These are phyloP conservation scores for Cetoscarus ocellatus DNA, from an alignment of 2,797 vertebrate genomes.

Conservation along the genomic window DNA sequence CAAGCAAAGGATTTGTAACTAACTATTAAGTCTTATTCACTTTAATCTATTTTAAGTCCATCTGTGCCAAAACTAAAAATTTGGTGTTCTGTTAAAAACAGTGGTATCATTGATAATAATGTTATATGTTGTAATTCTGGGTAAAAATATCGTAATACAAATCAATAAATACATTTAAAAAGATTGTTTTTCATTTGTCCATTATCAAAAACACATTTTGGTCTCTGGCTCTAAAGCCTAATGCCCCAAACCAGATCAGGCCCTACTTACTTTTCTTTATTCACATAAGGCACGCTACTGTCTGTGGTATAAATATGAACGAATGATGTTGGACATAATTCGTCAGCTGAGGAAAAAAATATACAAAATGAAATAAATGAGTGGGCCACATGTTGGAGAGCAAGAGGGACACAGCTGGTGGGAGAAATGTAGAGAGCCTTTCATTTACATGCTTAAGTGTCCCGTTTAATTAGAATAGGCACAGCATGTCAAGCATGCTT, in stretches of 20 bases:
- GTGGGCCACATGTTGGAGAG: constrained; percentile 15
- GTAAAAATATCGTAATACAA: too few species aligned
- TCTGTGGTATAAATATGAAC: not conserved
- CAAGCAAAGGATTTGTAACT: too few species aligned
- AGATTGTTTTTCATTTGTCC: too few species aligned
- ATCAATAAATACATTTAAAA: too few species aligned
- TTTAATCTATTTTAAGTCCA: too few species aligned
- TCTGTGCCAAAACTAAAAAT: too few species aligned
- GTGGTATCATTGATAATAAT: too few species aligned
- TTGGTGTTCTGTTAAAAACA: too few species aligned
- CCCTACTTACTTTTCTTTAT: too few species aligned
- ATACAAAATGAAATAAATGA: constrained; percentile 15
- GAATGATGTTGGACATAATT: not conserved
- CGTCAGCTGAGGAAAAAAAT: not conserved
- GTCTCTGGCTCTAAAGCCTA: not conserved
- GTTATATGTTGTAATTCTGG: too few species aligned
- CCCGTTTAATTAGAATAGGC: constrained; percentile 19
- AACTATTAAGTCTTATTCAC: too few species aligned
- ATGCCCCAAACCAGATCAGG: not conserved
- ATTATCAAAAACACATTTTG: too few species aligned
- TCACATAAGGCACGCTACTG: not conserved
- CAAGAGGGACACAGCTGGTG: constrained; percentile 32
- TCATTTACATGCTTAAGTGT: constrained; percentile 31
- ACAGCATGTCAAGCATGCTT: constrained; percentile 15
- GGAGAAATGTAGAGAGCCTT: constrained; percentile 14